Percentiles rank a stretch among this genome's conserved stretches.
phyloP scores from a whole-genome alignment of 2,797 vertebrate species.

The Chaenodraco wilsoni region DNA sequence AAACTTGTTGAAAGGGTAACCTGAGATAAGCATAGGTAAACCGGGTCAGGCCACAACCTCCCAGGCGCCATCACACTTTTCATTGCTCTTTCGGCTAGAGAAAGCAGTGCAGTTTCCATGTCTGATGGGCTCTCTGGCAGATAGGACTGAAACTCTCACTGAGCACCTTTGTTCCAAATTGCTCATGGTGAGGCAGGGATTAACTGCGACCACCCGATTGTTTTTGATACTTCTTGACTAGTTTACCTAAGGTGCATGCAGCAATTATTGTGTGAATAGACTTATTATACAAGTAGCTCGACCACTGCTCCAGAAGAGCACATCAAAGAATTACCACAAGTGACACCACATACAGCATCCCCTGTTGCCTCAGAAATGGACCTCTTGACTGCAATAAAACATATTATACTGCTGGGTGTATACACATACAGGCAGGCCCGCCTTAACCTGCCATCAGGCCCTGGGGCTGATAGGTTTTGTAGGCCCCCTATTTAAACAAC shows the following conservation, averaged over 20 bases:
- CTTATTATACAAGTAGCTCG: constrained; percentile 37
- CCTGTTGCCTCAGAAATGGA: constrained; percentile 26
- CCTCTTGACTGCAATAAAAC: constrained; percentile 23
- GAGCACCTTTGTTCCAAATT: constrained; percentile 66
- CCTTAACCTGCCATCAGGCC: too few species aligned
- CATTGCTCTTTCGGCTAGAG: constrained; percentile 45
- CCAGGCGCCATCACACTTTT: constrained; percentile 30
- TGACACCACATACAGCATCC: constrained; percentile 20
- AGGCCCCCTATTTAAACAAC: too few species aligned
- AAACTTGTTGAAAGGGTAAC: not conserved
- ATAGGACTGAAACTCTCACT: constrained; percentile 61
- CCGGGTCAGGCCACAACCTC: constrained; percentile 33
- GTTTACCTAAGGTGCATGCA: constrained; percentile 56
- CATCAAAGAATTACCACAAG: constrained; percentile 29
- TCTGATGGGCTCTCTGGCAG: constrained; percentile 71
- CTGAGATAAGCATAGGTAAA: constrained; percentile 37
- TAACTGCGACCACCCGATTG: constrained; percentile 56
- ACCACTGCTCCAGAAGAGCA: constrained; percentile 20
- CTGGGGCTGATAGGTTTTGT: too few species aligned
- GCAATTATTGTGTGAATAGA: constrained; percentile 61
- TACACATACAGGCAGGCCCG: not conserved
- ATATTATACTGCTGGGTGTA: constrained; percentile 2
- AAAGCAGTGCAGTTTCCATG: constrained; percentile 57
- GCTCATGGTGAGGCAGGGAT: constrained; percentile 54
- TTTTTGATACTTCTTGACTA: constrained; percentile 59